Conservation (phyloP, 2,888 invertebrate genomes). For the Orchestes rusci region DNA sequence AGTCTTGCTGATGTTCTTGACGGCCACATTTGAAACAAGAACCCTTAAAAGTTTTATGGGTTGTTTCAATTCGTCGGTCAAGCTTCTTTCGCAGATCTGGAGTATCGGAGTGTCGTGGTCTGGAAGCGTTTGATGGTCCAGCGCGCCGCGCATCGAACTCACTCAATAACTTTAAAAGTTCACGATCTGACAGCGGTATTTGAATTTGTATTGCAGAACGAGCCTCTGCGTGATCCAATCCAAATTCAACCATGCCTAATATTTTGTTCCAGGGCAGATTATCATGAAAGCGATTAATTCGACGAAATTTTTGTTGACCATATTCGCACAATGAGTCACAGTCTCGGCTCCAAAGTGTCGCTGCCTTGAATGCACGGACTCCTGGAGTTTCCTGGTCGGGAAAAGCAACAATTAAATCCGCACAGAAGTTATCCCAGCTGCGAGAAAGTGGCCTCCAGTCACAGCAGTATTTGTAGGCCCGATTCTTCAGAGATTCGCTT, state of each 20-base stretch:
- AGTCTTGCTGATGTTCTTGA: conserved; percentile 8
- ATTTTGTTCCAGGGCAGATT: conserved; percentile 16
- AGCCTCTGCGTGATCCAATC: conserved; percentile 18
- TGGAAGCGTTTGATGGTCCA: not conserved
- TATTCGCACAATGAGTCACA: conserved; percentile 23
- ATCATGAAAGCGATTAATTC: conserved; percentile 15
- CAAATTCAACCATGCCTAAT: conserved; percentile 22
- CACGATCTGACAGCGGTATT: conserved; percentile 12
- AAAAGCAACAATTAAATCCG: too few relatives aligned
- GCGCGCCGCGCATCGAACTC: conserved; percentile 20
- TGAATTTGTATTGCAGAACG: conserved; percentile 17
- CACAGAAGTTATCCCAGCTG: conserved; percentile 22
- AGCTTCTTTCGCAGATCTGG: not conserved
- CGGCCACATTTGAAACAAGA: conserved; percentile 13
- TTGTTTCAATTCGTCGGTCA: not conserved
- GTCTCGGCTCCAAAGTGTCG: conserved; percentile 12
- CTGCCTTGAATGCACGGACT: conserved; percentile 2
- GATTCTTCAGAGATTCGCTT: too few relatives aligned
- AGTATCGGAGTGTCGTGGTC: not conserved
- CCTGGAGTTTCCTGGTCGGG: conserved; percentile 5
- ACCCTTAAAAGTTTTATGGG: not conserved
- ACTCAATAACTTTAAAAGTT: too few relatives aligned
- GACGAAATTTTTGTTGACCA: conserved; percentile 16
- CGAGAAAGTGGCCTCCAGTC: conserved; percentile 25
- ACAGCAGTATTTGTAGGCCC: too few relatives aligned